These are phyloP conservation scores for Drosophila sordidula DNA, from an alignment of 2,888 invertebrate genomes.

Conservation along the genomic window DNA sequence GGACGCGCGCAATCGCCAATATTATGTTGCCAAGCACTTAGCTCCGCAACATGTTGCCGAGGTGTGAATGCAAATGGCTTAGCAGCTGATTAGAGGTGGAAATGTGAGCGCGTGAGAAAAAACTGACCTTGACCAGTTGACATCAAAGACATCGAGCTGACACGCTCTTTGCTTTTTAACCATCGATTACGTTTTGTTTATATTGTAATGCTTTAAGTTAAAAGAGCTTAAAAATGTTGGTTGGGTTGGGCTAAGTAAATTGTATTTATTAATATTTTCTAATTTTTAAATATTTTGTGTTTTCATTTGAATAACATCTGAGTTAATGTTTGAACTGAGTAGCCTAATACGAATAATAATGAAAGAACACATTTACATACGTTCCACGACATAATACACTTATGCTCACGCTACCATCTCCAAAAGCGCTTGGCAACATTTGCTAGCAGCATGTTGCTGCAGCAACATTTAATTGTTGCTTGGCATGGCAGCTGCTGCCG, in stretches of 20 bases:
- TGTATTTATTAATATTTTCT: too few species aligned
- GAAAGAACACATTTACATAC: too few species aligned
- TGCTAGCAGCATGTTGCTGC: conserved; percentile 36
- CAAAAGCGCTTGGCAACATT: conserved; percentile 29
- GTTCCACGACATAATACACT: neutral
- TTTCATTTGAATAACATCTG: too few species aligned
- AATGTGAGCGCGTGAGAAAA: conserved; percentile 8
- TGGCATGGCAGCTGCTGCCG: conserved; percentile 28
- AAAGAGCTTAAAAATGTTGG: too few species aligned
- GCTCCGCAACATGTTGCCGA: conserved; percentile 52
- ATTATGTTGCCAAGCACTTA: conserved; percentile 56
- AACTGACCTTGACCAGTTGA: conserved; percentile 1
- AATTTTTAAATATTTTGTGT: too few species aligned
- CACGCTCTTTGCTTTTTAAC: too few species aligned
- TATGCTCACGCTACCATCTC: conserved; percentile 4
- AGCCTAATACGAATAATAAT: too few species aligned
- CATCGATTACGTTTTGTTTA: too few species aligned
- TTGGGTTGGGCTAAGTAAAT: too few species aligned
- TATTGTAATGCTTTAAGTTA: too few species aligned
- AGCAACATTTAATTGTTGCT: conserved; percentile 59
- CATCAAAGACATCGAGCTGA: too few species aligned
- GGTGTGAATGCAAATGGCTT: conserved; percentile 48
- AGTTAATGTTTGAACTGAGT: too few species aligned
- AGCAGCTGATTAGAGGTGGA: conserved; percentile 23
- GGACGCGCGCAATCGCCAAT: conserved; percentile 51